Conservation (phyloP, 2,113 vertebrate species). For the Raja brachyura region DNA sequence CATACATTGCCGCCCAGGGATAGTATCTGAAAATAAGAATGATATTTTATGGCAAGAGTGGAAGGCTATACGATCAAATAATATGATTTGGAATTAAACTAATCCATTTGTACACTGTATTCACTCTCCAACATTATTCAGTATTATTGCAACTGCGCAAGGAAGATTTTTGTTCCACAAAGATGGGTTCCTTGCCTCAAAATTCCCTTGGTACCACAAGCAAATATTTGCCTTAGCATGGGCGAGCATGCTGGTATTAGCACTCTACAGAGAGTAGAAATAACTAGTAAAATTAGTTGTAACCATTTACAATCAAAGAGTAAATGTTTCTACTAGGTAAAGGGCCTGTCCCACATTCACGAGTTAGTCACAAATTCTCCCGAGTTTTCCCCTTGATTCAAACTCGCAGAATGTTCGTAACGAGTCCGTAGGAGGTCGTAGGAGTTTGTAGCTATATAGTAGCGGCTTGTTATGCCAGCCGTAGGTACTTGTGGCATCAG, state of each 20-base stretch:
- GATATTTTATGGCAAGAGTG: not conserved
- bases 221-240: not conserved
- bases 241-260: not conserved
- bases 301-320: not conserved
- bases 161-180: not conserved
- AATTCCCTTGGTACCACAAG: not conserved
- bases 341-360: too few species aligned
- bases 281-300: not conserved
- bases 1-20: conserved; percentile 95
- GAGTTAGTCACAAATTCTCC: too few species aligned
- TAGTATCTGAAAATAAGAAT: conserved; percentile 72
- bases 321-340: not conserved
- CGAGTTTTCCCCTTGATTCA: too few species aligned
- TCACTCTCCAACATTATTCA: not conserved
- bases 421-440: too few species aligned
- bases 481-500: too few species aligned
- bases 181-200: not conserved
- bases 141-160: too few species aligned
- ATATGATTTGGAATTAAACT: not conserved
- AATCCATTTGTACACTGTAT: not conserved
- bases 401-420: too few species aligned
- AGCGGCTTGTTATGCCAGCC: too few species aligned
- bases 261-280: not conserved
- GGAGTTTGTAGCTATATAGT: too few species aligned
- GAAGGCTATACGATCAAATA: not conserved